Base-by-base conservation (phyloP, 2,888 invertebrate species). In the Drosophila cognata region DNA sequence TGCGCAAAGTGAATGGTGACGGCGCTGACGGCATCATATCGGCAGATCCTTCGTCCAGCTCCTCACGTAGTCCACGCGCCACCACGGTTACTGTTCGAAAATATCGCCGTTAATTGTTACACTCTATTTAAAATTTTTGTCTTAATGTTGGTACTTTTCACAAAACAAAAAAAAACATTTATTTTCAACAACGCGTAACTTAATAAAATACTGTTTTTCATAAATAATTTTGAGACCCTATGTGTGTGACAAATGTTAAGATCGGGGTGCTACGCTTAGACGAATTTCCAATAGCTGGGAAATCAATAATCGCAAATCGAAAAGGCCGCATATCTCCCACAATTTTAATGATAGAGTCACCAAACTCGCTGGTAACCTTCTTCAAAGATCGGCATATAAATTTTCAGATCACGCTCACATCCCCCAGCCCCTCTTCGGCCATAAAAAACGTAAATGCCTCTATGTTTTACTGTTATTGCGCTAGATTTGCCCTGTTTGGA, bases 21-120 rank as follows among this genome's bases (percentile, higher is more conserved):
- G 46, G 70, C 2, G 74, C 68, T 4, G 65, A 29, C 13, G 60
- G 58, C 7, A 16, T 46, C 0, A 35, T 31, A 0, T 70, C 82
- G 7, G 72, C 77, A 31, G 67, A 46, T 7, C 25, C 16, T 25
- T 16, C 76, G 5, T 64, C 73, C 11, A 81, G 11, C 62, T 38
- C 84, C 58, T 4, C 66, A 31, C 35, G 84, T 10, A 91, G 91
- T 81, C 90, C 92, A 4, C 84, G 83, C 11, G 91, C 91, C 1
- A 90, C 92, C 0, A 82, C 79, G 0, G 89, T 91, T 7, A 91
- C 90, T 16, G 79, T 91, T 2, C 90, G 90, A 64, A 91, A 92
- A 63, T 89, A 75, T 66, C 59, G 69, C 38, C 76, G 75, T 56
- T 88, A 85, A 43, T 4, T 46, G 38, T 38, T 13, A 6, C 28